Percentiles rank a stretch among this genome's conserved stretches.
Conservation (phyloP, 1,140 invertebrate species). For the Drosophila simulans region DNA sequence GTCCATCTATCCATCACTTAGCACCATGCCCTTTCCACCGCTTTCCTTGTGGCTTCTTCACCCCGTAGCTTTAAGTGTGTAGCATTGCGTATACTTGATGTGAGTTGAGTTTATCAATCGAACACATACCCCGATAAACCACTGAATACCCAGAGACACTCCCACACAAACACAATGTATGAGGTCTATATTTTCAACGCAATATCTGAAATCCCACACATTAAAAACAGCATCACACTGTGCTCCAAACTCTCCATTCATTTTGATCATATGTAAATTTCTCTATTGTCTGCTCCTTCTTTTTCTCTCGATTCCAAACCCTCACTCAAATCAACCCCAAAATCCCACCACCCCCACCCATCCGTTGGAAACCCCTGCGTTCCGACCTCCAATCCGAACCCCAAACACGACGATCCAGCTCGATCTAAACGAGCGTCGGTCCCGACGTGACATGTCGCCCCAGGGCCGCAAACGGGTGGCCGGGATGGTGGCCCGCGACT, state of each 20-base stretch:
- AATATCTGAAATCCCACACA: constrained; percentile 32
- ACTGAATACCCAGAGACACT: constrained; percentile 26
- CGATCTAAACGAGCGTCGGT: constrained; percentile 85
- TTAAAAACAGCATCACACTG: constrained; percentile 26
- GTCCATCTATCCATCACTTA: constrained; percentile 14
- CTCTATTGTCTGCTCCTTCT: constrained; percentile 63
- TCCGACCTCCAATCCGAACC: constrained; percentile 18
- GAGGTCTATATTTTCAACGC: background rate
- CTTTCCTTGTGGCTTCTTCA: constrained; percentile 44
- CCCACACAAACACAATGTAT: constrained; percentile 51
- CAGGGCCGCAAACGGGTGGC: constrained; percentile 89
- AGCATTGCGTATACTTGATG: constrained; percentile 55
- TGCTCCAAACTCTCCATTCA: constrained; percentile 41
- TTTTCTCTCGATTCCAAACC: constrained; percentile 51
- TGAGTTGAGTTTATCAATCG: constrained; percentile 19
- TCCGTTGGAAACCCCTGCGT: constrained; percentile 2
- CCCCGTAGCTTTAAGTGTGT: constrained; percentile 65
- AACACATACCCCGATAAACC: constrained; percentile 10
- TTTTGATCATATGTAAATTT: constrained; percentile 68
- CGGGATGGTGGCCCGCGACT: constrained; percentile 87
- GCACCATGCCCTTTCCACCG: constrained; percentile 16
- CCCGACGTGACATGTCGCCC: constrained; percentile 91
- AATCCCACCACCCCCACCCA: background rate
- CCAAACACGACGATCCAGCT: constrained; percentile 65
- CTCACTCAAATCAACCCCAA: constrained; percentile 11